Evolutionary conservation across 1,140 invertebrate species (phyloP), one percentile per base, ranked within the genome.

Genomic region (Spodoptera frugiperda): DNA sequence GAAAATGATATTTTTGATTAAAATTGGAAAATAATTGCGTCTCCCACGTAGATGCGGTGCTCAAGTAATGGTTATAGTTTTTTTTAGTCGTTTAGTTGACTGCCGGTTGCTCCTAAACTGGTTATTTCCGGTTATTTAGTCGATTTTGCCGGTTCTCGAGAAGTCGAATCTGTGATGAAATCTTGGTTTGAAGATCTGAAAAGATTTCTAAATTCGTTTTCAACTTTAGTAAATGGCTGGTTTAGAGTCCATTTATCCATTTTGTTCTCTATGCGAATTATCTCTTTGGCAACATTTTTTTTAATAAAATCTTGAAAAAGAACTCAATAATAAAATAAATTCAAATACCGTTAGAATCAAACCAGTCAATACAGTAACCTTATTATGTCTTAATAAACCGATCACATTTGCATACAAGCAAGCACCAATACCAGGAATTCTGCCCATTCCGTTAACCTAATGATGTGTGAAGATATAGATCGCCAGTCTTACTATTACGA

Each of bases 21-120:
- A 92, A 93, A 93, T 93, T 91, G 89, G 88, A 93, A 91, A 90
- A 93, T 93, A 93, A 93, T 93, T 90, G 90, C 88, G 88, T 91
- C 89, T 93, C 91, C 89, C 91, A 93, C 90, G 91, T 87, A 83
- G 83, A 79, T 87, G 83, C 61, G 80, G 82, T 79, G 65, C 84
- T 82, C 80, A 79, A 67, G 82, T 90, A 91, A 91, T 90, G 78
- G 82, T 82, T 75, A 51, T 75, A 75, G 77, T 82, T 87, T 88
- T 91, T n/a, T 88, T 88, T 90, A 83, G 78, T 82, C 78, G 83
- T 90, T 87, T 87, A 86, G 87, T 88, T 78, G 80, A 84, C 81
- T 83, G 61, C 87, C 68, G 78, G 79, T 74, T 67, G 79, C 76
- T 77, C 71, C 76, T 81, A 79, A 91, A 92, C 87, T 78, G 85